Conservation (phyloP, 2,888 invertebrate species). For the Ophraella communa region DNA sequence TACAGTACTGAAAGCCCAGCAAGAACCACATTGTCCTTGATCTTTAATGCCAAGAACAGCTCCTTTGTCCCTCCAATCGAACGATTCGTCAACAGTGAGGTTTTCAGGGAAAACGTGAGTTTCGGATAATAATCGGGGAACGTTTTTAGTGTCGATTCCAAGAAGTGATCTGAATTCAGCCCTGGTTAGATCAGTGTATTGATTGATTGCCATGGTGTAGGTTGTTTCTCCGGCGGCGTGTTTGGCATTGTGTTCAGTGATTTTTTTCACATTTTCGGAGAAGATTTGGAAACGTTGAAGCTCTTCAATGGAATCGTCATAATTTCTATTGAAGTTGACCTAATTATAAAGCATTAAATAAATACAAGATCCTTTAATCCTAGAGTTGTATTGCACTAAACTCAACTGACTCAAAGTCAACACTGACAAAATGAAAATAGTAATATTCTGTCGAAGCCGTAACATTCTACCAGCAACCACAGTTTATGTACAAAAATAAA, state of each 20-base stretch:
- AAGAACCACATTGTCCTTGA: constrained; percentile 10
- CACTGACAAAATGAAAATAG: too few relatives aligned
- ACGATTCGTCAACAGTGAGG: background rate
- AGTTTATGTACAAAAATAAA: too few relatives aligned
- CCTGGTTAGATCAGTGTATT: constrained; percentile 35
- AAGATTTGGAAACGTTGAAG: constrained; percentile 31
- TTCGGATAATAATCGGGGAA: background rate
- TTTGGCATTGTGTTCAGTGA: constrained; percentile 35
- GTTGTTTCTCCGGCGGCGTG: constrained; percentile 31
- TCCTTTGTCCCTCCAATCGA: constrained; percentile 15
- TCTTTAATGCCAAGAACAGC: constrained; percentile 12
- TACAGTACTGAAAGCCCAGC: constrained; percentile 23
- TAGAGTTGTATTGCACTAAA: too few relatives aligned
- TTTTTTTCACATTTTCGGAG: constrained; percentile 28
- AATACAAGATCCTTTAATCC: too few relatives aligned
- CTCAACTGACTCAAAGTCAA: too few relatives aligned
- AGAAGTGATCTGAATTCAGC: constrained; percentile 31
- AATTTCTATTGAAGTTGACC: background rate
- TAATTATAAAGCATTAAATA: background rate
- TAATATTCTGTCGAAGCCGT: too few relatives aligned
- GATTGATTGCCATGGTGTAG: constrained; percentile 36
- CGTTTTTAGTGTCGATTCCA: background rate
- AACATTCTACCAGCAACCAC: too few relatives aligned
- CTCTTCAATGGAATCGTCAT: constrained; percentile 23
- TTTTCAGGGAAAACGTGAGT: background rate